phyloP scores from a whole-genome alignment of 1,140 invertebrate genomes.

The honey bee (Apis mellifera) region DNA sequence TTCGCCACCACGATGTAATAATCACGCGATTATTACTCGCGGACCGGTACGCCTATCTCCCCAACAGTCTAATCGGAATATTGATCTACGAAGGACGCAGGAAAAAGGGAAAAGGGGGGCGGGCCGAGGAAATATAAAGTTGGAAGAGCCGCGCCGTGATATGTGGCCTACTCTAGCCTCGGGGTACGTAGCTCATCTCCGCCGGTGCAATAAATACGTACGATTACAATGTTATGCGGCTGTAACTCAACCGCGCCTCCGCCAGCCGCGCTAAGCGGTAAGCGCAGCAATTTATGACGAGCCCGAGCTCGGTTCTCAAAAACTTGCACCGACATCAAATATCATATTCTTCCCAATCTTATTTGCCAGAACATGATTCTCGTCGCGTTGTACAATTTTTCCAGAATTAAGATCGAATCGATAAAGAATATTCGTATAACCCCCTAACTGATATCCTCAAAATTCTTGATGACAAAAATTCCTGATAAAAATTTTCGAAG shows the following conservation, averaged over 20 bases:
- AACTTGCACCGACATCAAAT: too few relatives aligned
- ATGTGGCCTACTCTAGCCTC: slow-evolving; percentile 19
- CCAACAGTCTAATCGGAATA: slow-evolving; percentile 40
- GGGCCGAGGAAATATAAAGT: slow-evolving; percentile 42
- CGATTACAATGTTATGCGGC: slow-evolving; percentile 55
- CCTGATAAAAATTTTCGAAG: too few relatives aligned
- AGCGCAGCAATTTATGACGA: slow-evolving; percentile 12
- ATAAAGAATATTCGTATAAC: too few relatives aligned
- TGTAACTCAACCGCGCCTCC: slow-evolving; percentile 46
- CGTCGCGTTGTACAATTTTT: too few relatives aligned
- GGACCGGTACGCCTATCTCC: slow-evolving; percentile 27
- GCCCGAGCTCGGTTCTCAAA: not conserved
- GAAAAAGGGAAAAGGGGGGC: slow-evolving; percentile 2
- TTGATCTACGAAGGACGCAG: slow-evolving; percentile 34
- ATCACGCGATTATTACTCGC: slow-evolving; percentile 18
- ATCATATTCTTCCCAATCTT: too few relatives aligned
- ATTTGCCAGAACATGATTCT: too few relatives aligned
- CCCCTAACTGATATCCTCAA: too few relatives aligned
- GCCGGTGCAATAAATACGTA: slow-evolving; percentile 39
- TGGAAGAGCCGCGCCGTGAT: slow-evolving; percentile 32
- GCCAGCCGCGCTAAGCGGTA: not conserved
- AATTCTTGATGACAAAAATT: too few relatives aligned
- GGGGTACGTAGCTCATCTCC: slow-evolving; percentile 47
- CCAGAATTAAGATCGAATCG: too few relatives aligned
- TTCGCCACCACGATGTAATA: slow-evolving; percentile 23